A percentile compares a stretch with the other conserved stretches of the same genome.
Conservation (phyloP, 2,113 vertebrate genomes). For the Myiopsitta monachus region DNA sequence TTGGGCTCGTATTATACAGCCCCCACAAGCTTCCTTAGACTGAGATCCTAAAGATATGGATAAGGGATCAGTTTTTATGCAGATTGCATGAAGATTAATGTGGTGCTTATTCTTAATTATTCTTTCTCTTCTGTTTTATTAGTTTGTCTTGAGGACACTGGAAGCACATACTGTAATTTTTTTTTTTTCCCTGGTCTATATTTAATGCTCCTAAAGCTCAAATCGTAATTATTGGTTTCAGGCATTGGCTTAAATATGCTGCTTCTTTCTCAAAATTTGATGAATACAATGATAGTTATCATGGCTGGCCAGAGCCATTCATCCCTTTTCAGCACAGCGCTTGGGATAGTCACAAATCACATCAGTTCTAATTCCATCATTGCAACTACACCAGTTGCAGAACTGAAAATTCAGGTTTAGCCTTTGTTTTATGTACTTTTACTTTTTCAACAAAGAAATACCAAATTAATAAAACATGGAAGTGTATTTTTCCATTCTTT, state of each 20-base stretch:
- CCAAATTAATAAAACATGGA: background rate
- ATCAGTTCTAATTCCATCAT: background rate
- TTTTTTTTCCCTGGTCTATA: background rate
- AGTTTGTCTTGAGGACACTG: background rate
- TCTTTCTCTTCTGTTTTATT: background rate
- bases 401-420: background rate
- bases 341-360: background rate
- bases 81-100: constrained; percentile 50
- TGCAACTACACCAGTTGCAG: background rate
- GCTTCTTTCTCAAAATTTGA: background rate
- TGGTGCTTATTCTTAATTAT: constrained; percentile 20
- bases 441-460: background rate
- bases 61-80: background rate
- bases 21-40: background rate
- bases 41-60: background rate
- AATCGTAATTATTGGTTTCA: background rate
- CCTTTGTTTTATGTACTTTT: background rate
- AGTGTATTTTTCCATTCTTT: background rate
- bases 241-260: background rate
- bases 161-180: background rate
- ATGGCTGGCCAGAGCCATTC: background rate
- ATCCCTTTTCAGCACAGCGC: background rate
- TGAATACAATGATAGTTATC: background rate
- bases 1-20: background rate
- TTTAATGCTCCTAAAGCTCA: background rate